phyloP scores from a whole-genome alignment of 2,888 invertebrate species.

The Ormyrus pomaceus region DNA sequence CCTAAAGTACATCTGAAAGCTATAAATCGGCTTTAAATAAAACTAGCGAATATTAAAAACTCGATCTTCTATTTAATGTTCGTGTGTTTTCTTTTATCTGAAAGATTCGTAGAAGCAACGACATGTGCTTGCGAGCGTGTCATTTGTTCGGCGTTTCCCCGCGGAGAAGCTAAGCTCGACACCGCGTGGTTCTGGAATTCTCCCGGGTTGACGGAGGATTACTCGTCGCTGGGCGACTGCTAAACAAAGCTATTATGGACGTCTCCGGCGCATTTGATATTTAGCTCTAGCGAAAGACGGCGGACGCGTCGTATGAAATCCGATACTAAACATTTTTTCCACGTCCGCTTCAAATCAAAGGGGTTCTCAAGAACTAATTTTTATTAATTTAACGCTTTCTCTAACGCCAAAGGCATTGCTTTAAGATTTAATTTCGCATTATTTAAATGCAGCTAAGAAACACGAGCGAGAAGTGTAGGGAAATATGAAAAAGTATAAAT shows the following conservation, averaged over 20 bases:
- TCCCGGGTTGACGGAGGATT: constrained; percentile 66
- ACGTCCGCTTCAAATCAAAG: constrained; percentile 22
- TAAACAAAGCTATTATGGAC: constrained; percentile 72
- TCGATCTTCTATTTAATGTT: too few species aligned
- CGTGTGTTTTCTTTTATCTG: too few species aligned
- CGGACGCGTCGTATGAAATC: constrained; percentile 64
- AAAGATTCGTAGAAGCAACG: too few species aligned
- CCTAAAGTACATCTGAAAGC: too few species aligned
- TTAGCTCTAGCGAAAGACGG: constrained; percentile 65
- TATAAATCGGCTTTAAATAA: too few species aligned
- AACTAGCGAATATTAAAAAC: too few species aligned
- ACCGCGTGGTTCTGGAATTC: constrained; percentile 66
- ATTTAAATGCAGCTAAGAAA: neutral
- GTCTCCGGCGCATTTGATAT: constrained; percentile 69
- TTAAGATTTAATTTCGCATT: too few species aligned
- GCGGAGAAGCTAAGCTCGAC: constrained; percentile 36
- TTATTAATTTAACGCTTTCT: too few species aligned
- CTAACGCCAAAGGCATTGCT: too few species aligned
- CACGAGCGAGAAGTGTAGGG: neutral
- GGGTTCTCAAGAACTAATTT: neutral
- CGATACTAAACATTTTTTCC: constrained; percentile 69
- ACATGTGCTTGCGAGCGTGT: constrained; percentile 45
- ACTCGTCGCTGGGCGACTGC: constrained; percentile 55
- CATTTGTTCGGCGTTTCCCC: constrained; percentile 61
- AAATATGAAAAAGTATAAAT: too few species aligned